A percentile compares a stretch with the other conserved stretches of the same genome.
phyloP scores from a whole-genome alignment of 2,888 invertebrate genomes.

The Tiliacea citrago region DNA sequence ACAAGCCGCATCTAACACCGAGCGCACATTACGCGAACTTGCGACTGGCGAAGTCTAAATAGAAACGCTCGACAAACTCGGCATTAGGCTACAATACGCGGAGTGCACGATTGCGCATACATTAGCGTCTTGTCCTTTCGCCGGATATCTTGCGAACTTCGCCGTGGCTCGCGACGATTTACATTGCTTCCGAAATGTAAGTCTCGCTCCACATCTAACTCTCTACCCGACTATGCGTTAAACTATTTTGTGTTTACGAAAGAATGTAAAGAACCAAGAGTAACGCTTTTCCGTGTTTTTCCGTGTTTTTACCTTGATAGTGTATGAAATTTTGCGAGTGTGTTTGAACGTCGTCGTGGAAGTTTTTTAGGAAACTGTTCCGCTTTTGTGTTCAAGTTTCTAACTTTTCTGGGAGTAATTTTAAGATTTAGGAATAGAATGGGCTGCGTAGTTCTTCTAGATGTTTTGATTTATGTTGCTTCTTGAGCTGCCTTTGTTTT shows the following conservation, averaged over 20 bases:
- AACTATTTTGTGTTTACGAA: slow-evolving; percentile 77
- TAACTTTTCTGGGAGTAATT: slow-evolving; percentile 54
- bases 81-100: slow-evolving; percentile 88
- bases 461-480: slow-evolving; percentile 50
- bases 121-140: slow-evolving; percentile 90
- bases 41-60: slow-evolving; percentile 77
- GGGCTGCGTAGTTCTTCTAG: slow-evolving; percentile 28
- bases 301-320: slow-evolving; percentile 63
- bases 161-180: slow-evolving; percentile 86
- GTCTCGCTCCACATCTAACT: slow-evolving; percentile 79
- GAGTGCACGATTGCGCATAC: slow-evolving; percentile 88
- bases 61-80: slow-evolving; percentile 84
- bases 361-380: slow-evolving; percentile 49
- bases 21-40: slow-evolving; percentile 54
- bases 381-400: slow-evolving; percentile 43
- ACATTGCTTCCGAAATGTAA: slow-evolving; percentile 88
- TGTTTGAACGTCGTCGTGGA: slow-evolving; percentile 42
- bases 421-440: slow-evolving; percentile 49
- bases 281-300: slow-evolving; percentile 62
- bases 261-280: slow-evolving; percentile 69
- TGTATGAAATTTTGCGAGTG: slow-evolving; percentile 63
- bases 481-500: slow-evolving; percentile 38
- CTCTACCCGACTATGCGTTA: slow-evolving; percentile 68
- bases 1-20: slow-evolving; percentile 51
- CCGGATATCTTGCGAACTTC: slow-evolving; percentile 87